A percentile compares a stretch with the other conserved stretches of the same genome.
These are phyloP conservation scores for Phataginus tricuspis DNA, from an alignment of 2,797 vertebrate genomes.

Conservation along the genomic window DNA sequence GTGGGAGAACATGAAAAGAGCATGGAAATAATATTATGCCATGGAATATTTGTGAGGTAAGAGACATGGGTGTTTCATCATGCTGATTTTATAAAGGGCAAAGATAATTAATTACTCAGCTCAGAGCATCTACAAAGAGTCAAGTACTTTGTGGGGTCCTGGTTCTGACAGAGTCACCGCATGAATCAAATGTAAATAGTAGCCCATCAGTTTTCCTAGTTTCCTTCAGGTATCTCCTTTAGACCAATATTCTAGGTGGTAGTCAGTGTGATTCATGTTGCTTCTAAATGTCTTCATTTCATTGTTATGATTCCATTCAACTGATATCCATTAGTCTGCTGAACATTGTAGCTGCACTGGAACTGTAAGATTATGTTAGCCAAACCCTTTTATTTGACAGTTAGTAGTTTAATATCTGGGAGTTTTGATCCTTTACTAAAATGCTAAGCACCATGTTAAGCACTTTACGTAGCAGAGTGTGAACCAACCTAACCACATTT, in stretches of 20 bases:
- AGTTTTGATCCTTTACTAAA: background rate
- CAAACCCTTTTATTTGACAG: background rate
- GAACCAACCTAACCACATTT: background rate
- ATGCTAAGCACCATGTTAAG: background rate
- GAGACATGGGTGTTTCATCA: background rate
- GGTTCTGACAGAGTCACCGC: background rate
- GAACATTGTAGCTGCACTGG: background rate
- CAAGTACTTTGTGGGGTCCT: background rate
- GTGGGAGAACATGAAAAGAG: background rate
- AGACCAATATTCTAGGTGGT: background rate
- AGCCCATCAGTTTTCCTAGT: background rate
- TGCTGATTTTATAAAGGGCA: conserved; percentile 2
- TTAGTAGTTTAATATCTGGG: background rate
- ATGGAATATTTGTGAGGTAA: background rate
- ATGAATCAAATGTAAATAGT: background rate
- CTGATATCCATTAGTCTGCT: background rate
- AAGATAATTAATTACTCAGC: conserved; percentile 24
- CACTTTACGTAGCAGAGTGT: background rate
- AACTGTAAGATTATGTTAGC: background rate
- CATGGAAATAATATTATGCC: background rate
- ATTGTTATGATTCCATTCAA: background rate
- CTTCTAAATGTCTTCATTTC: background rate
- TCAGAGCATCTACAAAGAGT: background rate
- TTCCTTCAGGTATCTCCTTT: background rate
- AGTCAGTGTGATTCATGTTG: background rate